Base-by-base conservation (phyloP, 1,140 invertebrate species). In the Lordiphosa collinella region DNA sequence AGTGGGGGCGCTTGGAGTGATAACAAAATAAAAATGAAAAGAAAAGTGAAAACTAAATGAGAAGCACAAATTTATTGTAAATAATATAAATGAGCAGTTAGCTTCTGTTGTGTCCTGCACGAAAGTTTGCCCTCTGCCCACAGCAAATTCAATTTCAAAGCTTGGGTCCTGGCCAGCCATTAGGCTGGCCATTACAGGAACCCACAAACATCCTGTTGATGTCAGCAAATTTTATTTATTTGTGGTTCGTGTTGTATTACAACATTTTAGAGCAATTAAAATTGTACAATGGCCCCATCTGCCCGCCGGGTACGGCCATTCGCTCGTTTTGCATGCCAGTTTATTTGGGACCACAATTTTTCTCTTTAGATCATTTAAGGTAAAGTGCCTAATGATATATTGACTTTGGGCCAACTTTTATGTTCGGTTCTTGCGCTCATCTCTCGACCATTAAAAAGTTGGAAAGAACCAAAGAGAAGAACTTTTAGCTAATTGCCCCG, bases 211-310 rank as follows among this genome's bases (percentile, higher is more conserved):
- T 84, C 78, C 78, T 84, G 72, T 82, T 82, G 68, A 82, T 84
- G 76, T 82, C 76, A 82, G 76, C 76, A 82, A 84, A 82, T 82
- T 82, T 82, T 82, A 84, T 82, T 82, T 82, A 82, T 82, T 82
- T 82, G 78, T 78, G 78, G 72, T 84, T 82, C 78, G 72, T 82
- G 78, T 82, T 82, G 56, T 85, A 84, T 82, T 82, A 84, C 78
- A 82, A 71, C 72, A 61, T 82, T 80, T 80, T 80, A 80, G 78
- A 80, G 76, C 76, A 80, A 80, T 80, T 80, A 80, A 80, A 80
- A 80, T 82, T 84, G 78, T 76, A 82, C 76, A 78, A 84, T 82
- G 68, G 50, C 53, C 52, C 32, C 13, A 13, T 31, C 5, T 29
- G 14, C 11, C 16, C 4, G 4, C 32, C 14, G 14, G 34, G 36